These are phyloP conservation scores for Slavum lentiscoides DNA, from an alignment of 2,888 invertebrate genomes.

Conservation along the genomic window DNA sequence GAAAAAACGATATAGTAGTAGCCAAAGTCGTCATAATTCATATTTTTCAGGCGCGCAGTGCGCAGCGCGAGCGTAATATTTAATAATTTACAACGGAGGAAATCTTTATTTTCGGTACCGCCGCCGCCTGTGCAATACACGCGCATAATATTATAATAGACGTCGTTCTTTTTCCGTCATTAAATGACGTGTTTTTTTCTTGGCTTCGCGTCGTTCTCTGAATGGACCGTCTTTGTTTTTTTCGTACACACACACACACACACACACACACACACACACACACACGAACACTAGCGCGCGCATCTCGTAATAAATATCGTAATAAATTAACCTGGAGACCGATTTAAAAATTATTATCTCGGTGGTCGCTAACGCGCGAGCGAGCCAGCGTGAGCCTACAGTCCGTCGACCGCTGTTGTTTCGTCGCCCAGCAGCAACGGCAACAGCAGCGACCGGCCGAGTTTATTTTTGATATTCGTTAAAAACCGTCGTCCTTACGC, in stretches of 20 bases:
- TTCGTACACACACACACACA: background rate
- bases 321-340: conserved; percentile 46
- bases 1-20: conserved; percentile 28
- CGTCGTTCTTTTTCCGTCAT: conserved; percentile 33
- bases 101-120: conserved; percentile 40
- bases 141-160: conserved; percentile 34
- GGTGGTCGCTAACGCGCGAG: background rate
- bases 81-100: conserved; percentile 41
- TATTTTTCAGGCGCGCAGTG: conserved; percentile 26
- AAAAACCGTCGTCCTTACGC: conserved; percentile 6
- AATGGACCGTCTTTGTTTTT: conserved; percentile 50
- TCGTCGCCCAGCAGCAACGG: background rate
- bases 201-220: conserved; percentile 29
- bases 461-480: conserved; percentile 48
- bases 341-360: conserved; percentile 40
- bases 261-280: background rate
- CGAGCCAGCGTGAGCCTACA: background rate
- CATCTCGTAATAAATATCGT: conserved; percentile 16
- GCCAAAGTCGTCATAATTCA: conserved; percentile 52
- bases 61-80: background rate
- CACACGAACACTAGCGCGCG: too few relatives aligned
- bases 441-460: background rate
- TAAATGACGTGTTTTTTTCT: conserved; percentile 38
- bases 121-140: background rate
- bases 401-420: background rate